Percentiles rank a stretch among this genome's conserved stretches.
Evolutionary conservation across 2,113 vertebrate species (phyloP).

Genomic region (Bujurquina vittata): DNA sequence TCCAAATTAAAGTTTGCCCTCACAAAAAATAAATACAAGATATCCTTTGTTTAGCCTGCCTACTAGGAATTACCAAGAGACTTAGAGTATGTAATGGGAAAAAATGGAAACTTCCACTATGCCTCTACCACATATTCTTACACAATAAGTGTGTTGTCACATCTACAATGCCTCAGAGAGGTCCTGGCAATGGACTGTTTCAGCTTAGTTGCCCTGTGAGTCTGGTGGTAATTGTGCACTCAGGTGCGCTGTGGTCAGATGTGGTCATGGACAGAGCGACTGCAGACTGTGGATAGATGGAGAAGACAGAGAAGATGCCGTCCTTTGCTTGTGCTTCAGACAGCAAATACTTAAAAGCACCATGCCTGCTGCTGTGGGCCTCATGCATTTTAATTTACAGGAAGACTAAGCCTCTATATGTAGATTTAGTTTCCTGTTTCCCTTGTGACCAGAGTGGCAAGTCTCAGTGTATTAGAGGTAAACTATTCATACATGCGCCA

Average conservation of each 20-base stretch:
- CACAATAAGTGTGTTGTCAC: slow-evolving; percentile 49
- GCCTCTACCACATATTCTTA: slow-evolving; percentile 37
- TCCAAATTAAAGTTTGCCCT: background rate
- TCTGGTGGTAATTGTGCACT: slow-evolving; percentile 46
- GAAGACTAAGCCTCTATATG: background rate
- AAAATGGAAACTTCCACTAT: slow-evolving; percentile 27
- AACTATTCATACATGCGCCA: background rate
- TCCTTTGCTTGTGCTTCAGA: background rate
- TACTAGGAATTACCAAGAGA: background rate
- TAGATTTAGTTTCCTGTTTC: background rate
- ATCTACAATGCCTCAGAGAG: slow-evolving; percentile 11
- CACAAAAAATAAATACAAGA: background rate
- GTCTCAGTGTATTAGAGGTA: background rate
- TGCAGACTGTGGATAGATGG: background rate
- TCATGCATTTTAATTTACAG: background rate
- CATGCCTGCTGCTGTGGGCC: background rate
- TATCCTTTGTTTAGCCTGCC: background rate
- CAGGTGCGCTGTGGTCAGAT: slow-evolving; percentile 54
- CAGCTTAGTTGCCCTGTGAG: background rate
- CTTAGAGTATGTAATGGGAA: background rate
- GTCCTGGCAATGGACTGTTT: slow-evolving; percentile 23
- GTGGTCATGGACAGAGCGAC: slow-evolving; percentile 5
- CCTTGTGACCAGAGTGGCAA: background rate
- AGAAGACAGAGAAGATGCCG: slow-evolving; percentile 11
- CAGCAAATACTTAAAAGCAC: background rate